Evolutionary conservation across 1,140 invertebrate species (phyloP), one percentile per base, ranked within the genome.

Genomic region (Drosophila neocordata): DNA sequence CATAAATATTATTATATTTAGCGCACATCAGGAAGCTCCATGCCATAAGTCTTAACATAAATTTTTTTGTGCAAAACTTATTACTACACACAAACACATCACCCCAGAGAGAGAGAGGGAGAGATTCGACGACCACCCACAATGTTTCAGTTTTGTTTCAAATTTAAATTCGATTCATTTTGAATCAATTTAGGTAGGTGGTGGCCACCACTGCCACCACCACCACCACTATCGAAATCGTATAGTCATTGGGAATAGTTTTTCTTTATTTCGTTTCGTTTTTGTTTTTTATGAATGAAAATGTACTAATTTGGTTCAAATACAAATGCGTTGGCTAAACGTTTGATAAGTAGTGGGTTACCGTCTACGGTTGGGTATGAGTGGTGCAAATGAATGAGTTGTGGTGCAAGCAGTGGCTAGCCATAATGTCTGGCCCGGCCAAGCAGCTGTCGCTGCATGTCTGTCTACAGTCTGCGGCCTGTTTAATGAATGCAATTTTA

Each of bases 401-500:
- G 24, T 24, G 24, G 12, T 41, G 61, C 51, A 65, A 48, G 68
- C 64, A 34, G 57, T 51, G 31, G 53, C 53, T 53, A 82, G 83
- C 83, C 83, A 78, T 64, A 65, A 88, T 88, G 82, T 85, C 82
- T 85, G 71, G 78, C 79, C 15, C 58, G 56, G 65, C 60, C 77
- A 65, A 74, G 65, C 76, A 68, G 52, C n/a, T 57, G 59, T 35
- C 37, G 55, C 13, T 64, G 12, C 27, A 41, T 24, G 38, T 63
- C 44, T 65, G 20, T 34, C 51, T 31, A 38, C n/a, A 55, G 77
- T 61, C 56, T 59, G 77, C 65, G 73, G 82, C 69, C 67, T 69
- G 73, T 81, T 87, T 70, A 87, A 65, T 68, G 66, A 85, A 87
- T 85, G 82, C 82, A 87, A 88, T 87, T 88, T 85, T 87, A 87